Evolutionary conservation across 2,797 vertebrate genomes (phyloP).

Genomic region (Bradypodion ventrale): DNA sequence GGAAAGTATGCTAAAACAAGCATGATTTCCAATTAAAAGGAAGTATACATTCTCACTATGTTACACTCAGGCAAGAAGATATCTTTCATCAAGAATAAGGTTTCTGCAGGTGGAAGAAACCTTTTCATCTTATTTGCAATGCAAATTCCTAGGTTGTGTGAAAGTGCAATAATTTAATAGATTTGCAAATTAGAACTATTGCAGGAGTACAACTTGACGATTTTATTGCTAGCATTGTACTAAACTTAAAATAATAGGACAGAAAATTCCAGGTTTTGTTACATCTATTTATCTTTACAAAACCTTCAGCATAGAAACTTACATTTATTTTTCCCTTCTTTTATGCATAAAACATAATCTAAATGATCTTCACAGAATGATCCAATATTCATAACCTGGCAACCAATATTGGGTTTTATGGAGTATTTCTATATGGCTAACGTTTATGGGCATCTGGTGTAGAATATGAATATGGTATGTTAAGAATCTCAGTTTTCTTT

Average conservation of each 20-base stretch:
- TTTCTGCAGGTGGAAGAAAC: not conserved
- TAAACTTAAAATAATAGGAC: not conserved
- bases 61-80: not conserved
- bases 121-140: not conserved
- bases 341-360: not conserved
- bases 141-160: not conserved
- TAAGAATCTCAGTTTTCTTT: slow-evolving; percentile 1
- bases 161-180: slow-evolving; percentile 45
- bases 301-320: not conserved
- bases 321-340: not conserved
- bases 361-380: accelerated
- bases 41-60: not conserved
- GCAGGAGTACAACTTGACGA: not conserved
- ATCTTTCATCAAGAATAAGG: not conserved
- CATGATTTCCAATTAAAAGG: not conserved
- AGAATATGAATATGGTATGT: slow-evolving; percentile 36
- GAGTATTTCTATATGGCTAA: slow-evolving; percentile 31
- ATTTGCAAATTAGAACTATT: slow-evolving; percentile 41
- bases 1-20: not conserved
- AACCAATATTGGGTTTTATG: slow-evolving; percentile 18
- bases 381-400: not conserved
- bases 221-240: slow-evolving; percentile 13
- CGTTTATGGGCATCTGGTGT: slow-evolving; percentile 38
- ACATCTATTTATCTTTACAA: not conserved
- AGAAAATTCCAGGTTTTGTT: not conserved